Percentiles rank a stretch among this genome's conserved stretches.
These are phyloP conservation scores for Portunus trituberculatus DNA, from an alignment of 1,140 invertebrate genomes.

Conservation along the genomic window DNA sequence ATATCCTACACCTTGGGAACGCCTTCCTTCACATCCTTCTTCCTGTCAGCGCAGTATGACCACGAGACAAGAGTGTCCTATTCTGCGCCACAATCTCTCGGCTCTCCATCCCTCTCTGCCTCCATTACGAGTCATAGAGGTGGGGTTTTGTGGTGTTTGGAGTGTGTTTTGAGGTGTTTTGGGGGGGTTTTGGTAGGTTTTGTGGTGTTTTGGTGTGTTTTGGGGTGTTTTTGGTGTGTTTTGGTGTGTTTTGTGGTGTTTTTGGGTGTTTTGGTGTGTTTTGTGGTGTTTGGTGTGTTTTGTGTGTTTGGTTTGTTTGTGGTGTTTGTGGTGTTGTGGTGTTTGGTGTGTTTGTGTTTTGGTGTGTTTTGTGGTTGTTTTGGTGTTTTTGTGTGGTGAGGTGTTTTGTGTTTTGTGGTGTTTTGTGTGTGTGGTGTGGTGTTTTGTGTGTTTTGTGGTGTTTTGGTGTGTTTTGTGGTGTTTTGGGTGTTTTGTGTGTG, in stretches of 20 bases:
- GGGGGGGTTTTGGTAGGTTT: not conserved
- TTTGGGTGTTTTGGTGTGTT: too few relatives aligned
- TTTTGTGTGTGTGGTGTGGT: not conserved
- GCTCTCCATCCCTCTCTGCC: conserved; percentile 65
- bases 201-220: too few relatives aligned
- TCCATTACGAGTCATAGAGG: conserved; percentile 56
- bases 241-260: too few relatives aligned
- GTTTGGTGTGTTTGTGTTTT: not conserved
- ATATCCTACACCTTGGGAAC: conserved; percentile 77
- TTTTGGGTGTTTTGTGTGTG: too few relatives aligned
- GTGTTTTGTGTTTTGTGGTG: not conserved
- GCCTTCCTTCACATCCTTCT: conserved; percentile 78
- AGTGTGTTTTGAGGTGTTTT: too few relatives aligned
- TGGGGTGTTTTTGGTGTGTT: too few relatives aligned
- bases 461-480: too few relatives aligned
- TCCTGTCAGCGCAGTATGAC: conserved; percentile 76
- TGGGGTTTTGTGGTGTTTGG: not conserved
- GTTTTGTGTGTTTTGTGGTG: too few relatives aligned
- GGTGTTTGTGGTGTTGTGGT: not conserved
- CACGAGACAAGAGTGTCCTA: conserved; percentile 74
- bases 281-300: too few relatives aligned
- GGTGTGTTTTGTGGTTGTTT: not conserved
- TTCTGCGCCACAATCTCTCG: conserved; percentile 73
- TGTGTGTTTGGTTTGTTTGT: not conserved
- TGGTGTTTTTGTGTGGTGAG: not conserved